phyloP scores from a whole-genome alignment of 2,888 invertebrate species.

The Netelia virgata region DNA sequence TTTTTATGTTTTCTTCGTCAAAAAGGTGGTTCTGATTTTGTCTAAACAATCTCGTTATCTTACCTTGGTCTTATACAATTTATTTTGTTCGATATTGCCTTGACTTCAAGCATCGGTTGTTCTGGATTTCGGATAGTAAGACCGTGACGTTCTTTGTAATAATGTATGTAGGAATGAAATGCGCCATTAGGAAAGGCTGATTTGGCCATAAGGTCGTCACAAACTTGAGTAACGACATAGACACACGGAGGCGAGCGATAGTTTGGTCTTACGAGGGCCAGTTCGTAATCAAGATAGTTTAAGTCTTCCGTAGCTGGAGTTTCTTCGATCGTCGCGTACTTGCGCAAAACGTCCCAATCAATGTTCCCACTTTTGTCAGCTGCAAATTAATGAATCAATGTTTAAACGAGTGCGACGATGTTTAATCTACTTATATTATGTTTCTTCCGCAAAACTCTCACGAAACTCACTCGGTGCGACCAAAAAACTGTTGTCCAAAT shows the following conservation, averaged over 20 bases:
- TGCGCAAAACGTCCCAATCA: slow-evolving; percentile 87
- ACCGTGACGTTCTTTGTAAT: slow-evolving; percentile 91
- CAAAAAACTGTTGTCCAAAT: slow-evolving; percentile 85
- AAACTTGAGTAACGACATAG: slow-evolving; percentile 90
- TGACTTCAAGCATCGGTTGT: slow-evolving; percentile 94
- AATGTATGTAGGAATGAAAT: slow-evolving; percentile 89
- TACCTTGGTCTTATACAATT: slow-evolving; percentile 88
- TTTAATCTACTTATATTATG: not conserved
- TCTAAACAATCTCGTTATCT: not conserved
- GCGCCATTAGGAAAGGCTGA: slow-evolving; percentile 89
- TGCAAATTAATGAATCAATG: slow-evolving; percentile 17
- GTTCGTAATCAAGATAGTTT: slow-evolving; percentile 86
- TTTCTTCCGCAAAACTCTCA: not conserved
- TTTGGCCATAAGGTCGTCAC: slow-evolving; percentile 88
- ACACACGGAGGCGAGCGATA: slow-evolving; percentile 86
- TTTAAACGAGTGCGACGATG: not conserved
- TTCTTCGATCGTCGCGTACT: slow-evolving; percentile 84
- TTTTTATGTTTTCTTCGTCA: not conserved
- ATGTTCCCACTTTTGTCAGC: slow-evolving; percentile 84
- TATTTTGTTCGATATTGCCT: slow-evolving; percentile 87
- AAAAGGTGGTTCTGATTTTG: not conserved
- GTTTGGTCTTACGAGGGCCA: slow-evolving; percentile 94
- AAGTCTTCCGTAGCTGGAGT: slow-evolving; percentile 75
- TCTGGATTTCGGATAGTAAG: slow-evolving; percentile 87
- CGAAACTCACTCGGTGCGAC: slow-evolving; percentile 81